phyloP scores from a whole-genome alignment of 2,113 vertebrate genomes.

The Typhlomys cinereus region DNA sequence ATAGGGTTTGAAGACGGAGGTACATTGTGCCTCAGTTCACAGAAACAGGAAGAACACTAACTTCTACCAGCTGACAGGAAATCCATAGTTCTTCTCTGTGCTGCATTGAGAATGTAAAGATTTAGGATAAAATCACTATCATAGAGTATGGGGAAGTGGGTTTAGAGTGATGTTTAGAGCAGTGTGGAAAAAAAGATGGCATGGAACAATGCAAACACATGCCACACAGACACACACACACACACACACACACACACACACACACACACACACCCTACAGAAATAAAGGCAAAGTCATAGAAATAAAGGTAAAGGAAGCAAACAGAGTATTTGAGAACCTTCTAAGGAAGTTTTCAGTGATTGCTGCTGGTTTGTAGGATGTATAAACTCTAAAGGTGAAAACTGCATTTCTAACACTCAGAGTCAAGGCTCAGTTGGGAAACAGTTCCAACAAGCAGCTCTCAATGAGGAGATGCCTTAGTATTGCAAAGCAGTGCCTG shows the following conservation, averaged over 20 bases:
- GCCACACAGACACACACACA: no score
- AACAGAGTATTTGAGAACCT: neutral
- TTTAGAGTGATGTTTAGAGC: neutral
- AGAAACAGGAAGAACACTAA: neutral
- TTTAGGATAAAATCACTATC: neutral
- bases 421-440: neutral
- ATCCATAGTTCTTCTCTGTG: neutral
- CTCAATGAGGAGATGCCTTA: neutral
- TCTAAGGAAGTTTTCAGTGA: neutral
- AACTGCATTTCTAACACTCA: neutral
- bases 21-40: neutral
- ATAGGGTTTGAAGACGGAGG: fast-evolving
- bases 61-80: neutral
- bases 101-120: neutral
- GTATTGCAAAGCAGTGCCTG: neutral
- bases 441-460: neutral
- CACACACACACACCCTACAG: no score
- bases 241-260: no score
- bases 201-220: neutral
- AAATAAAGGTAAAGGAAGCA: neutral
- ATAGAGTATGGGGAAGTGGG: neutral
- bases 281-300: neutral
- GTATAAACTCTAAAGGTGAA: neutral
- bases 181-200: neutral
- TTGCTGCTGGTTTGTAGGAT: neutral